Conservation (phyloP, 2,113 vertebrate species). For the Malaclemys terrapin region DNA sequence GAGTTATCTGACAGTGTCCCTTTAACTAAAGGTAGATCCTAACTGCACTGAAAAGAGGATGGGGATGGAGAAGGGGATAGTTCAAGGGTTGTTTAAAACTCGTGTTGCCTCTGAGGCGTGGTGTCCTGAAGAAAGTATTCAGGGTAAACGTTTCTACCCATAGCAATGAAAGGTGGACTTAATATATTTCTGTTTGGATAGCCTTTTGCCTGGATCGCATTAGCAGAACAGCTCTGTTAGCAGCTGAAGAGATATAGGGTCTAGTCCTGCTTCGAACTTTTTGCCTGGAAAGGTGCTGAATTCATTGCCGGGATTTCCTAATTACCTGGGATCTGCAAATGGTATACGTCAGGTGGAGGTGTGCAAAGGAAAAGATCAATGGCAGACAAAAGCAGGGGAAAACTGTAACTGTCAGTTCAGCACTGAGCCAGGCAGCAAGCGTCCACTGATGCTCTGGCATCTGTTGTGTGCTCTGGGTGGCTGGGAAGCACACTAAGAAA, state of each 20-base stretch:
- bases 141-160: background rate
- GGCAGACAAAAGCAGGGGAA: conserved; percentile 50
- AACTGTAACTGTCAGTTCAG: conserved; percentile 48
- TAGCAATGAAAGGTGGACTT: background rate
- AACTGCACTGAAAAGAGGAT: background rate
- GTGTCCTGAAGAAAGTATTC: background rate
- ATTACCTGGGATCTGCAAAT: conserved; percentile 53
- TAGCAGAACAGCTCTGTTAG: background rate
- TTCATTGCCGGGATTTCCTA: conserved; percentile 24
- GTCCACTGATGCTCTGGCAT: conserved; percentile 40
- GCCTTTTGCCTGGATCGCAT: background rate
- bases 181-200: background rate
- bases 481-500: conserved; percentile 15
- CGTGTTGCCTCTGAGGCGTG: background rate
- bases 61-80: background rate
- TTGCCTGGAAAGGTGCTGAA: background rate
- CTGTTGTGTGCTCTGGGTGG: conserved; percentile 41
- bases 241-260: conserved; percentile 14
- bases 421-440: conserved; percentile 40
- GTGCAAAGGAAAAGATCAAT: conserved; percentile 20
- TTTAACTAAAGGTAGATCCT: conserved; percentile 7
- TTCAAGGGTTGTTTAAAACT: conserved; percentile 7
- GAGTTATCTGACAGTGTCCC: background rate
- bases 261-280: background rate
- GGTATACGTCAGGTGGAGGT: conserved; percentile 42